Evolutionary conservation across 1,140 invertebrate genomes (phyloP).

Genomic region (Rhagoletis pomonella): DNA sequence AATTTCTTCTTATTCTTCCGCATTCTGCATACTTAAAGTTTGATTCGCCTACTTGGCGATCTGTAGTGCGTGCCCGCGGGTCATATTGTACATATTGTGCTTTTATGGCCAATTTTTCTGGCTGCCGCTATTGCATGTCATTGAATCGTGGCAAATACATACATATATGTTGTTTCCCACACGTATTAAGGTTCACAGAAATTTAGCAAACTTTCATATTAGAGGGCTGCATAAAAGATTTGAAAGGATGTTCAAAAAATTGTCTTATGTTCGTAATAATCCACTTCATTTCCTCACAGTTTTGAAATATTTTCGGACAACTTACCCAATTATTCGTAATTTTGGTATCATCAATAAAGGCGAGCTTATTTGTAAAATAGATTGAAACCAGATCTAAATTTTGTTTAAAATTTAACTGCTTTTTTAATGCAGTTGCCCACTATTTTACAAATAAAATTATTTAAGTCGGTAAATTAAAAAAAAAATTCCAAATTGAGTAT

Average conservation of each 20-base stretch:
- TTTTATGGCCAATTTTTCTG: conserved; percentile 8
- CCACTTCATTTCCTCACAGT: not conserved
- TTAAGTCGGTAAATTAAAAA: too few species aligned
- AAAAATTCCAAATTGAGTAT: too few species aligned
- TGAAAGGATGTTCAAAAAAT: not conserved
- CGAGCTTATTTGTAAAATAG: too few species aligned
- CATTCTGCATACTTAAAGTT: conserved; percentile 25
- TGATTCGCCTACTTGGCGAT: not conserved
- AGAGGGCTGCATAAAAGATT: too few species aligned
- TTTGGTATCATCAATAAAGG: too few species aligned
- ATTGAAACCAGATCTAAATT: too few species aligned
- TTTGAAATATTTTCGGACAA: too few species aligned
- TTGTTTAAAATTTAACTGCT: too few species aligned
- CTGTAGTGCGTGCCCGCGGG: not conserved
- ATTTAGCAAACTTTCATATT: not conserved
- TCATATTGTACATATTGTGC: not conserved
- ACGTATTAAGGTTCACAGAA: not conserved
- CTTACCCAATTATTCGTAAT: too few species aligned
- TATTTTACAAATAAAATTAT: too few species aligned
- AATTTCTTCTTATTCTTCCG: not conserved
- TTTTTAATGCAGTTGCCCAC: too few species aligned
- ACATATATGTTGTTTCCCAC: not conserved
- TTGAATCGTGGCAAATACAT: not conserved
- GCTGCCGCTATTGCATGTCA: not conserved
- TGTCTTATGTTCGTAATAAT: too few species aligned